phyloP scores from a whole-genome alignment of 2,888 invertebrate genomes.

The Leucophenga montana region DNA sequence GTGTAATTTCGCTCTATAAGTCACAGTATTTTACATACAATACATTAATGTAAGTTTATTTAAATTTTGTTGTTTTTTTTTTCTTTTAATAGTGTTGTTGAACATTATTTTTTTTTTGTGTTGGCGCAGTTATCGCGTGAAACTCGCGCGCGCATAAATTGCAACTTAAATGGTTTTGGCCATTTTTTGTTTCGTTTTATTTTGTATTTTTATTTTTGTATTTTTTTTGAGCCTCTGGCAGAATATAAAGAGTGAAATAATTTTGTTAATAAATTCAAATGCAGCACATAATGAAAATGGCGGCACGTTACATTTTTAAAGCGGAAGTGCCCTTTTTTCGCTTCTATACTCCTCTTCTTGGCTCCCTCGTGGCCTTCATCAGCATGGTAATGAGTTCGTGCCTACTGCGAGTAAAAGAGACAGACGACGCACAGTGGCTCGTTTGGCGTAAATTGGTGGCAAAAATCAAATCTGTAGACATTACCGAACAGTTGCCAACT shows the following conservation, averaged over 20 bases:
- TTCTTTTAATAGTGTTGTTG: neutral
- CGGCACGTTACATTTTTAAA: conserved; percentile 30
- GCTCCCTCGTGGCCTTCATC: too few relatives aligned
- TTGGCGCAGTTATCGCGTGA: neutral
- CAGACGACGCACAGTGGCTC: too few relatives aligned
- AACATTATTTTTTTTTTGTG: neutral
- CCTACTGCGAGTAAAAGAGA: neutral
- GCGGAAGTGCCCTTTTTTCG: neutral
- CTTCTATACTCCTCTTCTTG: too few relatives aligned
- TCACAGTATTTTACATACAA: conserved; percentile 38
- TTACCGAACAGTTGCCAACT: too few relatives aligned
- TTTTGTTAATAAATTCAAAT: conserved; percentile 60
- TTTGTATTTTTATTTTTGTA: neutral
- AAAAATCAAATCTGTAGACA: too few relatives aligned
- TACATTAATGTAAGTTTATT: neutral
- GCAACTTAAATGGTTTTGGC: conserved; percentile 8
- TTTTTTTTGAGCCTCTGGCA: neutral
- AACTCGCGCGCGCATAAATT: neutral
- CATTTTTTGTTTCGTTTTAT: conserved; percentile 6
- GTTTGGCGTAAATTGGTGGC: too few relatives aligned
- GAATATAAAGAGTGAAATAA: conserved; percentile 38
- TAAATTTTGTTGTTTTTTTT: neutral
- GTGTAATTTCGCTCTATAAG: conserved; percentile 25
- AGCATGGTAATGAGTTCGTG: too few relatives aligned
- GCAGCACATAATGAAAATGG: conserved; percentile 43